Base-by-base conservation (phyloP, 2,113 vertebrate genomes). In the Nycticorax nycticorax region DNA sequence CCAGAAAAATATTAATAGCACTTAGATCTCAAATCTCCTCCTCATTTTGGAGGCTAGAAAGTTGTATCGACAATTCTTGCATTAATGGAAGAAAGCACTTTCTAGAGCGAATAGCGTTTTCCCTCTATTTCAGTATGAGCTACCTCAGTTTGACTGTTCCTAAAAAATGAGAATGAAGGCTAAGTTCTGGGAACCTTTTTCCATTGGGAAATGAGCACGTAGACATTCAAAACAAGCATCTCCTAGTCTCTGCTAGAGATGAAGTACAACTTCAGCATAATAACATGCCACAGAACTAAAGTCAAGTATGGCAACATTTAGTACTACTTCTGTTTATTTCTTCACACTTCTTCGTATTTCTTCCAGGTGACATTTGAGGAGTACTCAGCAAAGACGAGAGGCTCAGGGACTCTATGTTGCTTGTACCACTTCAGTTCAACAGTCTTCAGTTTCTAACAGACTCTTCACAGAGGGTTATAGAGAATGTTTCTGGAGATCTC, bases 1-100 rank as follows among this genome's bases (percentile, higher is more conserved):
- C 12, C 16, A 84, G n/a, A 62, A 96, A 96, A 71, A 85, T 52
- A 89, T 21, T 59, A 89, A 77, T 3, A 87, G 33, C 27, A 79
- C 48, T 84, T 30, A 64, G 33, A 63, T 33, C 39, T 89, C 74
- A 67, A 91, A 84, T 55, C 19, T 63, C 57, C 39, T 56, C 22
- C 81, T 72, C 13, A 69, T 91, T 84, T 64, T 59, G n/a, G 9
- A 81, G 15, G 16, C 19, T 87, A 85, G 27, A 24, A 87, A 78
- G 23, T 57, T 52, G 32, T 37, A 84, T n/a, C 28, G 32, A 47
- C 64, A 74, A 30, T 60, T 92, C 35, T 26, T 81, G 23, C 27
- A 52, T 39, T 64, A 88, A 72, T 2, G 2, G 35, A 85, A 80
- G 9, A 56, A 71, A 64, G 21, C 18, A 60, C 5, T 21, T 91